A percentile compares a stretch with the other conserved stretches of the same genome.
Evolutionary conservation across 2,797 vertebrate species (phyloP).

Genomic region (Acanthornis magna): DNA sequence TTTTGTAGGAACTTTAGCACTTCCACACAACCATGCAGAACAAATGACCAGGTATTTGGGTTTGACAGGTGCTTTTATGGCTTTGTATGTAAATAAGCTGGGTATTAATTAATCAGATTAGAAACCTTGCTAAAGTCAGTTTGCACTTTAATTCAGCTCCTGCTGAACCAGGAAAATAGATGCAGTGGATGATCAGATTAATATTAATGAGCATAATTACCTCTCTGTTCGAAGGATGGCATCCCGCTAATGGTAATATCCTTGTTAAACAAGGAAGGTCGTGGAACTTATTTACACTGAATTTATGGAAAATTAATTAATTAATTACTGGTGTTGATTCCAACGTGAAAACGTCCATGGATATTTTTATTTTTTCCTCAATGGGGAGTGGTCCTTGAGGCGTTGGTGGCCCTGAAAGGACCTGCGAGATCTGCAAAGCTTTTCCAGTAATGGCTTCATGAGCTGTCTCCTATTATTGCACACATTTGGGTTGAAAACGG

Average conservation of each 20-base stretch:
- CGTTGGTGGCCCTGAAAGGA: not conserved
- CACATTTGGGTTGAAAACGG: not conserved
- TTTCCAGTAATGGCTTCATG: not conserved
- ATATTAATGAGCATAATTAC: not conserved
- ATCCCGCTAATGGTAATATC: not conserved
- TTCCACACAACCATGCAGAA: not conserved
- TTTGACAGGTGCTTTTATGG: not conserved
- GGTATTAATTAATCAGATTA: not conserved
- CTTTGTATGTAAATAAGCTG: not conserved
- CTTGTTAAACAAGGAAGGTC: not conserved
- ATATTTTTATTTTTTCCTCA: not conserved
- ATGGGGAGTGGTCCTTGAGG: not conserved
- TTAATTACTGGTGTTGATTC: not conserved
- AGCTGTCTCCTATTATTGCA: not conserved
- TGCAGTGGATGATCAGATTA: not conserved
- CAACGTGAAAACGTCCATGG: accelerated
- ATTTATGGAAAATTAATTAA: not conserved
- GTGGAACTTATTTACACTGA: not conserved
- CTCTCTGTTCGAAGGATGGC: not conserved
- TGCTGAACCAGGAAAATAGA: not conserved
- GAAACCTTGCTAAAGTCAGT: not conserved
- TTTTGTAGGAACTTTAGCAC: not conserved
- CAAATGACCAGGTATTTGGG: not conserved
- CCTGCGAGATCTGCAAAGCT: not conserved
- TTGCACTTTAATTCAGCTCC: not conserved